Percentiles rank a stretch among this genome's conserved stretches.
Conservation (phyloP, 2,888 invertebrate genomes). For the Leptothorax acervorum region DNA sequence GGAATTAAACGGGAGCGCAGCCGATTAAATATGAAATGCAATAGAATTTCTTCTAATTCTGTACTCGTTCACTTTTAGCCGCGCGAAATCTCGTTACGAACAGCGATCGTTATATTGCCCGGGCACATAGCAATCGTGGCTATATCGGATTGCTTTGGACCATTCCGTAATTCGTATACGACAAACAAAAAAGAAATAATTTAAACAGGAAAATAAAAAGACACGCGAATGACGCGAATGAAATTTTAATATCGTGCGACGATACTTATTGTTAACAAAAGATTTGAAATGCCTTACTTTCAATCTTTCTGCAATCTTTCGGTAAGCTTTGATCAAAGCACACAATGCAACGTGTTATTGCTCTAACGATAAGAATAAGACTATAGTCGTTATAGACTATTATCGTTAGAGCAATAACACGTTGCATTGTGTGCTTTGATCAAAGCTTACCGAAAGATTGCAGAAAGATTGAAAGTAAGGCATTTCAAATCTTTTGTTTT, state of each 20-base stretch:
- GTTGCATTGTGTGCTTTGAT: too few relatives aligned
- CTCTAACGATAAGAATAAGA: too few relatives aligned
- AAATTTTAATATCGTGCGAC: not conserved
- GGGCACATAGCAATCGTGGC: not conserved
- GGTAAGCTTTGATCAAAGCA: too few relatives aligned
- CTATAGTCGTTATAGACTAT: too few relatives aligned
- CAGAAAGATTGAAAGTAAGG: too few relatives aligned
- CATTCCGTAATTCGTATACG: not conserved
- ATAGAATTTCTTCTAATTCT: slow-evolving; percentile 46
- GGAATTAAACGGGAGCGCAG: slow-evolving; percentile 56
- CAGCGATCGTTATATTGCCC: slow-evolving; percentile 25
- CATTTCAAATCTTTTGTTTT: too few relatives aligned
- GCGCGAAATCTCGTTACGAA: slow-evolving; percentile 33
- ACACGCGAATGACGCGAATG: not conserved
- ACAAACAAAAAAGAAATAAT: not conserved
- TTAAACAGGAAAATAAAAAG: not conserved
- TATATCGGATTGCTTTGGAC: not conserved
- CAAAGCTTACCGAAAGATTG: too few relatives aligned
- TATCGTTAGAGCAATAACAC: too few relatives aligned
- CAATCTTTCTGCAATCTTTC: too few relatives aligned
- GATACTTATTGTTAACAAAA: too few relatives aligned
- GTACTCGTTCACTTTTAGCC: slow-evolving; percentile 13
- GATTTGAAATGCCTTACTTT: too few relatives aligned
- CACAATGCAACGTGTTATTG: too few relatives aligned
- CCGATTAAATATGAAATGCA: slow-evolving; percentile 65